Base-by-base conservation (phyloP, 2,888 invertebrate genomes). In the Cacoxenus indagator region DNA sequence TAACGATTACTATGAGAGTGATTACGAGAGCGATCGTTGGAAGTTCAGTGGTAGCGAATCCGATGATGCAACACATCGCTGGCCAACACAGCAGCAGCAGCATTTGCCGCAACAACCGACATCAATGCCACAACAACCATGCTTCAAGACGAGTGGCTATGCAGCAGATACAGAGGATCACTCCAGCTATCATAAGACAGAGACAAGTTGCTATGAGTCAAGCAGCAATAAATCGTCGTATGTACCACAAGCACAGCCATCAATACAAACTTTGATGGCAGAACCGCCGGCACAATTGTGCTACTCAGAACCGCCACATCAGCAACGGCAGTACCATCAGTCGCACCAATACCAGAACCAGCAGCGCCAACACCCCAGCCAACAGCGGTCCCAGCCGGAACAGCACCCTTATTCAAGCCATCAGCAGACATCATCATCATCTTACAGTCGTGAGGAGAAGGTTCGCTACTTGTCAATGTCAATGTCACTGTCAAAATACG, bases 141-240 rank as follows among this genome's bases (percentile, higher is more conserved):
- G 62, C 0, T 79, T 81, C 17, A 87, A 86, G 74, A 83, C 87
- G 70, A 91, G 91, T 77, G 93, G 93, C 11, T 93, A 93, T 78
- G 91, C 92, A 87, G 93, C 93, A 1, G 93, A 93, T 78, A 93
- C 93, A 0, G 92, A 93, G 75, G 93, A 93, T 75, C 91, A 91
- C 2, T 88, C 90, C 0, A 85, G 75, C 27, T 86, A 80, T 59
- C 82, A 81, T 14, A 85, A 87, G 68, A 85, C 84, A 57, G 86
- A 88, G 71, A 81, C 84, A 55, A 88, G 84, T 66, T 85, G 81
- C 62, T 86, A 85, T 55, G 84, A 84, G 37, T 22, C 51, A 17
- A 51, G 51, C 22, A 48, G 19, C 22, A 48, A 48, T 48, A 81
- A 79, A 19, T 79, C 83, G 0, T 73, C 80, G 1, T 69, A 76